Percentiles rank a stretch among this genome's conserved stretches.
Conservation (phyloP, 2,113 vertebrate species). For the Colossoma macropomum region DNA sequence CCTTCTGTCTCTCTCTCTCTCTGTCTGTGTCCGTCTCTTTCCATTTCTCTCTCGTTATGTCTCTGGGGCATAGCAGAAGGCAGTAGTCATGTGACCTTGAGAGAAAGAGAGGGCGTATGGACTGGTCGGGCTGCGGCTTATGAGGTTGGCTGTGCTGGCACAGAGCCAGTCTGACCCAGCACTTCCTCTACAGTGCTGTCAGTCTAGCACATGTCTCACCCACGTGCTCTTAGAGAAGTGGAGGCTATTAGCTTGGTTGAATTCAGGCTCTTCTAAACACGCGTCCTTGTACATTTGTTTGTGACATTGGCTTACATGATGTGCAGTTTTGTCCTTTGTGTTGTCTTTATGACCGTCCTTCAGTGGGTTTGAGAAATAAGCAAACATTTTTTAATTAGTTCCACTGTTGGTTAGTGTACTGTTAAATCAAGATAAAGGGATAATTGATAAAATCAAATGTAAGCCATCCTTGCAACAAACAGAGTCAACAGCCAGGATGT, state of each 20-base stretch:
- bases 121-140: not conserved
- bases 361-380: not conserved
- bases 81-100: constrained; percentile 23
- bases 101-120: not conserved
- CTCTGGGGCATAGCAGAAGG: constrained; percentile 1
- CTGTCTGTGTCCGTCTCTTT: not conserved
- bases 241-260: not conserved
- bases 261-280: not conserved
- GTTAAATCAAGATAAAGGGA: too few relatives aligned
- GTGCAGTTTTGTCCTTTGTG: not conserved
- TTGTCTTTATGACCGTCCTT: not conserved
- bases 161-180: constrained; percentile 46
- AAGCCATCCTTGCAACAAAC: too few relatives aligned
- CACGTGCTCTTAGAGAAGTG: not conserved
- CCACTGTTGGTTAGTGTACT: not conserved
- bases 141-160: constrained; percentile 30
- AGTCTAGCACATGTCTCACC: constrained; percentile 18
- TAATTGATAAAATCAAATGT: too few relatives aligned
- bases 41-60: not conserved
- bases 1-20: not conserved
- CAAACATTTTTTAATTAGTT: too few relatives aligned
- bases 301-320: not conserved
- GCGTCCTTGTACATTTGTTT: not conserved
- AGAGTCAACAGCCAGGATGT: too few relatives aligned
- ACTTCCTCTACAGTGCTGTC: constrained; percentile 59